Evolutionary conservation across 1,140 invertebrate species (phyloP).

Genomic region (Microplitis mediator): DNA sequence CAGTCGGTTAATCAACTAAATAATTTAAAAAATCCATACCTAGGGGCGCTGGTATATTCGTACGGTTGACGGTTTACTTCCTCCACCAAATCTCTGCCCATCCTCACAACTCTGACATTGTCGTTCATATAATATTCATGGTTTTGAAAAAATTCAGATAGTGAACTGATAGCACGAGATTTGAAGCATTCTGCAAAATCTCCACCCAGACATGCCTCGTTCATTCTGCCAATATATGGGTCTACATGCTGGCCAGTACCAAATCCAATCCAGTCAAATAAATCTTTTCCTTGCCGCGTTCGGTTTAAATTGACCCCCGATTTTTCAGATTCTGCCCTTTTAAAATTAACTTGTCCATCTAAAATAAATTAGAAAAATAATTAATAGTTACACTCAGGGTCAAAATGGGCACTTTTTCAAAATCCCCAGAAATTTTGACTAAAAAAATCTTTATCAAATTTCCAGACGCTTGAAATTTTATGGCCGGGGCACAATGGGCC

Average conservation of each 20-base stretch:
- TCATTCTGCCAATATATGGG: slow-evolving; percentile 75
- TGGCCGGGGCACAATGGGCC: too few relatives aligned
- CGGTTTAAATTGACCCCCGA: slow-evolving; percentile 35
- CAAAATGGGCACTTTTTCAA: too few relatives aligned
- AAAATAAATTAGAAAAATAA: slow-evolving; percentile 18
- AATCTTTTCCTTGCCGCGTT: slow-evolving; percentile 65
- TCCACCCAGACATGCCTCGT: slow-evolving; percentile 73
- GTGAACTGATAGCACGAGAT: slow-evolving; percentile 72
- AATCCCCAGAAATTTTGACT: too few relatives aligned
- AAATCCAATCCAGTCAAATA: slow-evolving; percentile 77
- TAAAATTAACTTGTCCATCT: slow-evolving; percentile 30
- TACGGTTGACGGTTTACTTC: slow-evolving; percentile 65
- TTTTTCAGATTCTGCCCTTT: slow-evolving; percentile 27
- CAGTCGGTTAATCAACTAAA: slow-evolving; percentile 6
- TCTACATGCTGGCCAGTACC: slow-evolving; percentile 73
- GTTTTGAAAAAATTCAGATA: slow-evolving; percentile 77
- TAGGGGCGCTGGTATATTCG: slow-evolving; percentile 70
- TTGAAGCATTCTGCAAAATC: slow-evolving; percentile 83
- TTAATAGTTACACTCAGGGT: too few relatives aligned
- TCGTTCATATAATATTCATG: slow-evolving; percentile 67
- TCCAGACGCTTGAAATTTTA: too few relatives aligned
- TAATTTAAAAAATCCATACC: slow-evolving; percentile 44
- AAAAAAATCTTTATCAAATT: too few relatives aligned
- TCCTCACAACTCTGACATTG: slow-evolving; percentile 71
- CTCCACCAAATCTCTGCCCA: slow-evolving; percentile 68